Percentiles rank a stretch among this genome's conserved stretches.
Conservation (phyloP, 2,888 invertebrate genomes). For the Rhorus exstirpatorius region DNA sequence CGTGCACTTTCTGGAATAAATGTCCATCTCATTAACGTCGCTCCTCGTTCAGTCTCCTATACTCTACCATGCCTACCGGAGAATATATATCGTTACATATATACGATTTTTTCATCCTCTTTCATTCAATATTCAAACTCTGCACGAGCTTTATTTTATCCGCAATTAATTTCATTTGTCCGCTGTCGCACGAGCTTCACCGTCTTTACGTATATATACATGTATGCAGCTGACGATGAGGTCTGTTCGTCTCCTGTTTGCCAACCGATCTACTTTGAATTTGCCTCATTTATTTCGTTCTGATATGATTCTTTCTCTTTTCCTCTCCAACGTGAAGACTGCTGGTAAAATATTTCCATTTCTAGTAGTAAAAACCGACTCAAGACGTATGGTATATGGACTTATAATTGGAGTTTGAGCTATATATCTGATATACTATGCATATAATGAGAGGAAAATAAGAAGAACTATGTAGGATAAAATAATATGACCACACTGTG, state of each 20-base stretch:
- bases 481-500: background rate
- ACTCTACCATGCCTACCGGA: background rate
- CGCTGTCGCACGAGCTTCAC: background rate
- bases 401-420: background rate
- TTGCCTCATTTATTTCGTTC: conserved; percentile 18
- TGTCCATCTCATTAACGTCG: conserved; percentile 63
- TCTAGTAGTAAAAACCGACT: background rate
- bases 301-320: background rate
- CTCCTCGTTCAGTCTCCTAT: conserved; percentile 22
- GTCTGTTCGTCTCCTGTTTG: conserved; percentile 6
- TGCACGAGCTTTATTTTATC: conserved; percentile 39
- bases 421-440: background rate
- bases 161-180: conserved; percentile 43
- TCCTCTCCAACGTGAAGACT: background rate
- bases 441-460: background rate
- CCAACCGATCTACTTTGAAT: conserved; percentile 17
- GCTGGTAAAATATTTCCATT: background rate
- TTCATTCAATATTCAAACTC: conserved; percentile 46
- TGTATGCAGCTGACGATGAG: background rate
- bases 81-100: background rate
- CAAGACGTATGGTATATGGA: background rate
- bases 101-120: conserved; percentile 2
- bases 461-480: background rate
- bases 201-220: background rate
- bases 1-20: conserved; percentile 50